Conservation (phyloP, 2,888 invertebrate species). For the Bombylius major region DNA sequence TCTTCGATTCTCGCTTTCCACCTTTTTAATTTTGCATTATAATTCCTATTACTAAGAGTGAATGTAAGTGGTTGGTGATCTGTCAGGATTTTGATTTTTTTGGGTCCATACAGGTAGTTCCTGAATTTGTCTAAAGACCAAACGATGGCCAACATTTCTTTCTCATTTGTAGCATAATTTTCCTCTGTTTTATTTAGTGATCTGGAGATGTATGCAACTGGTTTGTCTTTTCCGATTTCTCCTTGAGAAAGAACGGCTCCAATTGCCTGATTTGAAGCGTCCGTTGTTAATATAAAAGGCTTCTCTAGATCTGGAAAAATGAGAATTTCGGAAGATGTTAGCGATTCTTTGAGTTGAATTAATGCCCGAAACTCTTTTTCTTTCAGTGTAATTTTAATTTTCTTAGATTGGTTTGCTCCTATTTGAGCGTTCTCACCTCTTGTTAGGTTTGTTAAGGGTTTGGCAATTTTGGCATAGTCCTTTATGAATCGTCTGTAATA, state of each 20-base stretch:
- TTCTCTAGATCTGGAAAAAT: too few relatives aligned
- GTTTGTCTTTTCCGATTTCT: not conserved
- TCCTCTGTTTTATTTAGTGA: slow-evolving; percentile 6
- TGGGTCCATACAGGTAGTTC: slow-evolving; percentile 11
- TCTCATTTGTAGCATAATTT: slow-evolving; percentile 10
- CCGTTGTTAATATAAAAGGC: slow-evolving; percentile 12
- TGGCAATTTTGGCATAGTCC: slow-evolving; percentile 11
- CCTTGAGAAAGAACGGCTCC: slow-evolving; percentile 3
- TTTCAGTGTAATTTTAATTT: slow-evolving; percentile 6
- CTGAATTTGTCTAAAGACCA: slow-evolving; percentile 6
- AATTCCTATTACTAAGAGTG: not conserved
- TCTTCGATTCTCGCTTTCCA: slow-evolving; percentile 10
- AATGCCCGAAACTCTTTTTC: slow-evolving; percentile 1
- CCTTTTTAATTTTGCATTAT: slow-evolving; percentile 10
- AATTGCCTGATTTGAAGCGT: slow-evolving; percentile 12
- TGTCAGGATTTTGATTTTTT: slow-evolving; percentile 9
- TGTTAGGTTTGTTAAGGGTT: slow-evolving; percentile 13
- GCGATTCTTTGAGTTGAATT: slow-evolving; percentile 1
- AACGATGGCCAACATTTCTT: slow-evolving; percentile 7
- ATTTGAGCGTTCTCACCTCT: slow-evolving; percentile 5
- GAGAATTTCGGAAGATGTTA: slow-evolving; percentile 10
- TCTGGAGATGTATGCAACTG: not conserved
- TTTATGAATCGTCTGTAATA: slow-evolving; percentile 11
- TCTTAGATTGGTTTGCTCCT: slow-evolving; percentile 6
- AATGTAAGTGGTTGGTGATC: slow-evolving; percentile 12